phyloP scores from a whole-genome alignment of 2,888 invertebrate species.

The Xestia ashworthii region DNA sequence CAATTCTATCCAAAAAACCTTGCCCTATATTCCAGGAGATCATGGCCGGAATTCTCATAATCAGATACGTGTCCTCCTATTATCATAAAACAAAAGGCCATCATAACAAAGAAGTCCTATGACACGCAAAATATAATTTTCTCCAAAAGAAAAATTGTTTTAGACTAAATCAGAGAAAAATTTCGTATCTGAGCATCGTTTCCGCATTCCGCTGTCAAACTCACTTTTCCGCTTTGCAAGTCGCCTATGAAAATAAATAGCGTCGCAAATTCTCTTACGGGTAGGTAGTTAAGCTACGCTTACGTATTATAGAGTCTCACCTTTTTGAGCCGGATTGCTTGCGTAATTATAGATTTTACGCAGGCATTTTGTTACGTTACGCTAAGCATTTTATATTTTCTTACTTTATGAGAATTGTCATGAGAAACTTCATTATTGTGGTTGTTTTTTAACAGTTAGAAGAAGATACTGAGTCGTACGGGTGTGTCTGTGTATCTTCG shows the following conservation, averaged over 20 bases:
- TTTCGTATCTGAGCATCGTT: constrained; percentile 36
- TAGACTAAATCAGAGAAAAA: constrained; percentile 39
- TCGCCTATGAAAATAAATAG: constrained; percentile 47
- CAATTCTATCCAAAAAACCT: neutral
- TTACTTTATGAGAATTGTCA: constrained; percentile 19
- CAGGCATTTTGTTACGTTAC: constrained; percentile 31
- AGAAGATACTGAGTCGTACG: neutral
- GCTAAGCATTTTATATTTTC: constrained; percentile 6
- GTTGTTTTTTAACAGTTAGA: neutral
- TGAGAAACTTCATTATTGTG: neutral
- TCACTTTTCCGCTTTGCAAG: constrained; percentile 54
- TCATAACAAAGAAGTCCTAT: constrained; percentile 25
- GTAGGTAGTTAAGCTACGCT: neutral
- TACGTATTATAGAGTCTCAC: constrained; percentile 15
- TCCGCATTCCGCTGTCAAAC: constrained; percentile 57
- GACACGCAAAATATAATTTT: constrained; percentile 40
- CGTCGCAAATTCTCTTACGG: constrained; percentile 41
- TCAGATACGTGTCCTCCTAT: constrained; percentile 29
- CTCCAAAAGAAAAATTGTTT: constrained; percentile 44
- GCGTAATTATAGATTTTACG: constrained; percentile 64
- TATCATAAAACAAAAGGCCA: constrained; percentile 27
- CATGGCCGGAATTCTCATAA: constrained; percentile 12
- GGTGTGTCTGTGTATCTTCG: neutral
- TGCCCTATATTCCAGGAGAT: constrained; percentile 3
- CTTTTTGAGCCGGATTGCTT: constrained; percentile 43